A percentile compares a stretch with the other conserved stretches of the same genome.
Evolutionary conservation across 2,113 vertebrate genomes (phyloP).

Genomic region (Gymnogyps californianus): DNA sequence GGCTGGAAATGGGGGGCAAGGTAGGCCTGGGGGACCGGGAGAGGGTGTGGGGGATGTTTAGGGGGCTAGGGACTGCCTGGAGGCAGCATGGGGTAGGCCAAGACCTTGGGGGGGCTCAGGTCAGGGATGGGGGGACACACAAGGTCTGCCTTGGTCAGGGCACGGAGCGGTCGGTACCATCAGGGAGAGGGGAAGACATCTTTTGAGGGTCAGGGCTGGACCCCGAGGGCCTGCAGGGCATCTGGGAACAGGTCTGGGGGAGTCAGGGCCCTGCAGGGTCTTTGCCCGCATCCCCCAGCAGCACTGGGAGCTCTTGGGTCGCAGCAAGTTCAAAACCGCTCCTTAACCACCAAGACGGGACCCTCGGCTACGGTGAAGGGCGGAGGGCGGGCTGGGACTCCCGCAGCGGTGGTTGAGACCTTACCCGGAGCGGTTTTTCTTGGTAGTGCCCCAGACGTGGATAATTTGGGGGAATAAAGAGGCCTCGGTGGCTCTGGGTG

Average conservation of each 20-base stretch:
- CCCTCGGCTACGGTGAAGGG: fast-evolving
- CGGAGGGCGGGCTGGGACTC: background rate
- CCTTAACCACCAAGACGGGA: fast-evolving
- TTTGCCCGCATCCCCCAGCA: fast-evolving
- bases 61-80: background rate
- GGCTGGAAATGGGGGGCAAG: background rate
- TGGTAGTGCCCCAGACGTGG: too few species aligned
- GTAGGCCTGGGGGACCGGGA: background rate
- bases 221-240: background rate
- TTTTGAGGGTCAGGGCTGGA: background rate
- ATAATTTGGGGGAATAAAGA: too few species aligned
- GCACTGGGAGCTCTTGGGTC: background rate
- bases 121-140: background rate
- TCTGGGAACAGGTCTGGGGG: background rate
- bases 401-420: fast-evolving
- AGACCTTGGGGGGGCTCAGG: background rate
- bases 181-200: fast-evolving
- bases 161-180: background rate
- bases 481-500: background rate
- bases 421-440: background rate
- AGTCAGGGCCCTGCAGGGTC: background rate
- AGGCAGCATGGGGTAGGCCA: background rate
- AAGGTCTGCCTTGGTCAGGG: background rate
- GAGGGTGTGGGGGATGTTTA: background rate
- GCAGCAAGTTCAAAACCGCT: background rate